These are phyloP conservation scores for Callyntrura sp. DNA, from an alignment of 2,888 invertebrate species.

Conservation along the genomic window DNA sequence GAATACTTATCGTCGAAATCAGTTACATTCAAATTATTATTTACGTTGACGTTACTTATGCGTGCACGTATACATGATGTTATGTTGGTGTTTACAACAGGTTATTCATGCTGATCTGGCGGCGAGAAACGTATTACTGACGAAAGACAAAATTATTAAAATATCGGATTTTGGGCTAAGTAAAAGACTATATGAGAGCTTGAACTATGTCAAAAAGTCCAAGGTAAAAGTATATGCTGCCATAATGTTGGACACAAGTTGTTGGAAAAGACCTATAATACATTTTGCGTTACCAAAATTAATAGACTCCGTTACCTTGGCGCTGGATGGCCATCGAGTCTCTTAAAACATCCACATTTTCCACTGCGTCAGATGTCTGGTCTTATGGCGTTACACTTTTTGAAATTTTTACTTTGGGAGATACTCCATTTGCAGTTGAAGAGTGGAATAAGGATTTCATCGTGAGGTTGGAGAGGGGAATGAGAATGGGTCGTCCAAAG, in stretches of 20 bases:
- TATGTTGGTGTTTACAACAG: slow-evolving; percentile 42
- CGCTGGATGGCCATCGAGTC: slow-evolving; percentile 78
- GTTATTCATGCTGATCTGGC: slow-evolving; percentile 78
- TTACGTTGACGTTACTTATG: neutral
- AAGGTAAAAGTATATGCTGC: slow-evolving; percentile 62
- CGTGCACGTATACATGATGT: too few relatives aligned
- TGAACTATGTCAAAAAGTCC: slow-evolving; percentile 78
- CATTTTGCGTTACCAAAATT: neutral
- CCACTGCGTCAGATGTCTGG: slow-evolving; percentile 54
- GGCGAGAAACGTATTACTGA: slow-evolving; percentile 74
- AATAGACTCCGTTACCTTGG: slow-evolving; percentile 55
- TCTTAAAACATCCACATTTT: slow-evolving; percentile 46
- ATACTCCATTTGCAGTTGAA: slow-evolving; percentile 61
- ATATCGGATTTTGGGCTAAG: slow-evolving; percentile 79
- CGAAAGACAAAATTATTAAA: slow-evolving; percentile 47
- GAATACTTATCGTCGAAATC: slow-evolving; percentile 78
- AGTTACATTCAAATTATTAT: slow-evolving; percentile 44
- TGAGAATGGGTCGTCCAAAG: slow-evolving; percentile 67
- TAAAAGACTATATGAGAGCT: slow-evolving; percentile 76
- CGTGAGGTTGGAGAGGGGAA: slow-evolving; percentile 31
- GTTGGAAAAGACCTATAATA: neutral
- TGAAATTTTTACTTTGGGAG: slow-evolving; percentile 66
- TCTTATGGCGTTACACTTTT: slow-evolving; percentile 45
- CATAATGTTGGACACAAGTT: neutral
- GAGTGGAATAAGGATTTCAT: slow-evolving; percentile 58